Conservation (phyloP, 2,113 vertebrate genomes). For the Mus pahari region DNA sequence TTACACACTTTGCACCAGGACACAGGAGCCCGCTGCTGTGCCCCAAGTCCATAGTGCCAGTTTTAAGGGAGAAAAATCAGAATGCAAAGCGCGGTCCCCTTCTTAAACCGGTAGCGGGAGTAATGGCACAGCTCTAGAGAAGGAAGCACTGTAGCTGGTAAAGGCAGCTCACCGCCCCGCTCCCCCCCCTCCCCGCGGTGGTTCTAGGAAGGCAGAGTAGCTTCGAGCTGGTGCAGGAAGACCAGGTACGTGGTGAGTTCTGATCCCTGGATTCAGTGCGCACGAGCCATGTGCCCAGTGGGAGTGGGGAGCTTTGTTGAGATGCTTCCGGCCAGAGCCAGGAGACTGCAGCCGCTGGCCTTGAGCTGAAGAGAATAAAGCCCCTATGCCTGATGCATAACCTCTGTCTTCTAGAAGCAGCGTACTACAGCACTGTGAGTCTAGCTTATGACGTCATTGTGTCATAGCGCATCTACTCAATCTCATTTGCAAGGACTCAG, state of each 20-base stretch:
- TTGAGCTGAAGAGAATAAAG: background rate
- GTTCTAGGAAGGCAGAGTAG: background rate
- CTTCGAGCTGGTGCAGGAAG: background rate
- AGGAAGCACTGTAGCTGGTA: background rate
- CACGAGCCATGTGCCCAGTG: background rate
- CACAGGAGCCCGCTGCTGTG: fast-evolving
- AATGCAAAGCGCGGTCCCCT: background rate
- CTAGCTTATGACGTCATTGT: background rate
- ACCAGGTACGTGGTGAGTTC: background rate
- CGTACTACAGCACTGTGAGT: background rate
- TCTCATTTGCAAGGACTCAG: background rate
- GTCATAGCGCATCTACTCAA: background rate
- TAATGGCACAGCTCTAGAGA: background rate
- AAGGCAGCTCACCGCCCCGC: background rate
- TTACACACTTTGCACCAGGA: background rate
- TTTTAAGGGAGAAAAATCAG: background rate
- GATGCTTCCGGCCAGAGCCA: background rate
- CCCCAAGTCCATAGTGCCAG: background rate
- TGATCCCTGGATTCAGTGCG: background rate
- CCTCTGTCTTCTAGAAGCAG: conserved; percentile 6
- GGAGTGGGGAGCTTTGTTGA: background rate
- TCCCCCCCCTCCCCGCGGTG: no score
- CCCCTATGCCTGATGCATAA: background rate
- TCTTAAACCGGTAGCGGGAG: background rate
- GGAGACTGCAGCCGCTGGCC: background rate